phyloP scores from a whole-genome alignment of 2,113 vertebrate genomes.

The Equus quagga region DNA sequence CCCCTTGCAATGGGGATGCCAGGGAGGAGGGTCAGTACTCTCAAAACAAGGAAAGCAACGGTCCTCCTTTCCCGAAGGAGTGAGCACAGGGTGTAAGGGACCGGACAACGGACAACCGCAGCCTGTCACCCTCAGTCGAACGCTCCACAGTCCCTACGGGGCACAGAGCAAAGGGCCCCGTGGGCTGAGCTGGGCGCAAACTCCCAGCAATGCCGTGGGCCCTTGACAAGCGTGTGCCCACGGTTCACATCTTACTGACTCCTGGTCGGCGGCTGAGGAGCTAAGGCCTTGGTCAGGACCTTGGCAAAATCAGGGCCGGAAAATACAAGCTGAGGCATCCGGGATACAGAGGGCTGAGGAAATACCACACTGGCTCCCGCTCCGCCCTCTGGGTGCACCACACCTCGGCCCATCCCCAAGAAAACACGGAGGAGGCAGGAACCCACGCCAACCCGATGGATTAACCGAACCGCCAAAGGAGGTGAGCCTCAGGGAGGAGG shows the following conservation, averaged over 20 bases:
- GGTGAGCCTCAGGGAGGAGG: not conserved
- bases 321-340: not conserved
- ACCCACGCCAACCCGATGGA: not conserved
- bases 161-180: not conserved
- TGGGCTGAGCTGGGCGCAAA: not conserved
- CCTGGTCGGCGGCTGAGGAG: not conserved
- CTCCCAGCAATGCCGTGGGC: not conserved
- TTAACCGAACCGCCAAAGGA: not conserved
- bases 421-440: not conserved
- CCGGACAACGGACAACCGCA: not conserved
- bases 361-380: not conserved
- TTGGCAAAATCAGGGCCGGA: not conserved
- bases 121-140: not conserved
- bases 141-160: not conserved
- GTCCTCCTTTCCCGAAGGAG: not conserved
- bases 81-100: not conserved
- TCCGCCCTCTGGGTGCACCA: not conserved
- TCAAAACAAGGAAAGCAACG: not conserved
- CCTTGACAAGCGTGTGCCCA: not conserved
- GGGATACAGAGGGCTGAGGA: not conserved
- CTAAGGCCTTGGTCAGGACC: not conserved
- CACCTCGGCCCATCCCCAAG: not conserved
- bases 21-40: not conserved
- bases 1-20: not conserved
- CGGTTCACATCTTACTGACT: not conserved